phyloP scores from a whole-genome alignment of 2,113 vertebrate species.

The Ginglymostoma cirratum region DNA sequence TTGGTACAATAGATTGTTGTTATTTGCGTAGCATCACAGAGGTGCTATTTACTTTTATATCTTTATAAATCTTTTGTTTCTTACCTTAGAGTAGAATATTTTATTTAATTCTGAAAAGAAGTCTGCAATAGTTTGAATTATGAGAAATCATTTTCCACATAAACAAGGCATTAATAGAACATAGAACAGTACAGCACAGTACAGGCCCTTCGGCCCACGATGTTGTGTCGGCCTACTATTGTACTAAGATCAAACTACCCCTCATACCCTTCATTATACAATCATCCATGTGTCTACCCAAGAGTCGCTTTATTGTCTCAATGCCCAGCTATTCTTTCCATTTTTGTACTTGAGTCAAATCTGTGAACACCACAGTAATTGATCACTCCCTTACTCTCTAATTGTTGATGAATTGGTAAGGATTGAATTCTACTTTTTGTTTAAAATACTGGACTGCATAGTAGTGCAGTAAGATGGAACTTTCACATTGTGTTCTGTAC shows the following conservation, averaged over 20 bases:
- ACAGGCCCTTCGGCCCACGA: no score
- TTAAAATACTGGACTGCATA: background rate
- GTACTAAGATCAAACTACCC: no score
- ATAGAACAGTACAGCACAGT: no score
- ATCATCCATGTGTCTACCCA: no score
- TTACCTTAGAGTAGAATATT: background rate
- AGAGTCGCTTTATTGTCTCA: no score
- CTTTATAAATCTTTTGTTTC: background rate
- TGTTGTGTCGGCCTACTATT: no score
- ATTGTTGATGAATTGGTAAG: constrained; percentile 3
- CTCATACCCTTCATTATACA: no score
- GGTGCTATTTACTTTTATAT: background rate
- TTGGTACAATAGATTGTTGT: background rate
- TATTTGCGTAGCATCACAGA: background rate
- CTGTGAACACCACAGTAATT: background rate
- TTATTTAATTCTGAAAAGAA: background rate
- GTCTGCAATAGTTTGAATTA: background rate
- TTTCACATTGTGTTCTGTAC: background rate
- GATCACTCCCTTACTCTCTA: background rate
- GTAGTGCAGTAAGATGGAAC: background rate
- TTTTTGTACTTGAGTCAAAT: background rate
- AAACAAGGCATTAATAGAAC: background rate
- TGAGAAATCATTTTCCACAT: background rate
- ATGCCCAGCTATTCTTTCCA: background rate
- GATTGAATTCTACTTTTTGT: background rate